Evolutionary conservation across 2,113 vertebrate species (phyloP), one percentile per base, ranked within the genome.

Genomic region (Ceratotherium simum): DNA sequence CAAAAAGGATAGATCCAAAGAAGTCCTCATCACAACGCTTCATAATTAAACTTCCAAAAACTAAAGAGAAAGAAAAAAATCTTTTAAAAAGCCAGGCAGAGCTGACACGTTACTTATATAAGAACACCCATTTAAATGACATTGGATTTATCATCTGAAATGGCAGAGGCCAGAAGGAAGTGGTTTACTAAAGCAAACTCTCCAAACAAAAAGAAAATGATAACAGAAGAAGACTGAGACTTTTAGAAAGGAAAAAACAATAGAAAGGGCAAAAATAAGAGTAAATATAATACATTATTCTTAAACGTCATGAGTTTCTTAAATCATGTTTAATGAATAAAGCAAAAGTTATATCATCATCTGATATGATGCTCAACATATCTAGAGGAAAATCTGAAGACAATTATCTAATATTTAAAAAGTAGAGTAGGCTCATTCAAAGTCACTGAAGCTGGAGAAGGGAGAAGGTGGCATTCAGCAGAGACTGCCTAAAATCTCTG

Each of bases 391-490:
- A 65, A 73, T 27, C 3, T 90, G 54, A 79, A 90, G 42, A 23
- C 46, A 65, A 56, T 79, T 64, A 82, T 51, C 16, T 65, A 73
- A 48, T 58, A 98, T 93, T 95, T 98, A 78, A 89, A 62, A 72
- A 73, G 12, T 65, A 16, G 13, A 58, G 20, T 64, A 80, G 10
- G 8, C 21, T 85, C 10, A 16, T 85, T 85, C 20, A 42, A 48
- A 89, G 79, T 80, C 86, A 90, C 23, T 72, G 64, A 80, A 46
- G 25, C 5, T 72, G 79, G 97, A 90, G 54, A 82, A 98, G 81
- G 13, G 60, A 72, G 13, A 78, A 39, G 27, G 29, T 2, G 29
- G 72, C 56, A 81, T 76, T 75, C 93, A 92, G 69, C 70, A 27
- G 39, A 96, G 88, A 87, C 92, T 97, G 10, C 54, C 39, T 69